Evolutionary conservation across 2,888 invertebrate genomes (phyloP), one percentile per base, ranked within the genome.

Genomic region (Andrena fulva): DNA sequence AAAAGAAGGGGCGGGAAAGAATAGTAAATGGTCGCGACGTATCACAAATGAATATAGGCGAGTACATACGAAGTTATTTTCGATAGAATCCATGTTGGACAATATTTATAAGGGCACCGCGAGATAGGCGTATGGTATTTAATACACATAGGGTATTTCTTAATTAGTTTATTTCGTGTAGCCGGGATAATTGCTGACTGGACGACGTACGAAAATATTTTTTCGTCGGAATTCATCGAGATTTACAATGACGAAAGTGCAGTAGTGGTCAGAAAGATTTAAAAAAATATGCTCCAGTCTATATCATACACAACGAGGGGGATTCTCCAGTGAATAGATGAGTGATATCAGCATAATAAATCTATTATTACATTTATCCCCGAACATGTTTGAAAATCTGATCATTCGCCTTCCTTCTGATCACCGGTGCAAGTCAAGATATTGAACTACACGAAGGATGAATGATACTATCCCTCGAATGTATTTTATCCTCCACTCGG

Each of bases 61-160:
- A 71, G 73, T 79, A 52, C 67, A 75, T 71, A 71, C 59, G 48
- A 52, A 83, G 70, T 83, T 83, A 83, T 83, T 83, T 83, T 83
- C 83, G 77, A 83, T 81, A 81, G 77, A 81, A 81, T 81, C 54
- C 69, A 76, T 60, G 77, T 81, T 81, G 82, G 82, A 77, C 77
- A 77, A 83, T 83, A 83, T 82, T 82, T 81, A 67, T 82, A 70
- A 59, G 69, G 56, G 20, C 69, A 70, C 68, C 50, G 63, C 31
- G 63, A 59, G 52, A 64, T 48, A 68, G 24, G 64, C 24, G 66
- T 77, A 42, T 20, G 63, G 64, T 68, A 54, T 42, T 60, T 59
- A 35, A 64, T 68, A 71, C 62, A 67, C 29, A n/a, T 48, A 42
- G 24, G 35, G 20, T 42, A 69, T 63, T 69, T 50, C 64, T 59